phyloP scores from a whole-genome alignment of 2,888 invertebrate species.

The Elysia crispata region DNA sequence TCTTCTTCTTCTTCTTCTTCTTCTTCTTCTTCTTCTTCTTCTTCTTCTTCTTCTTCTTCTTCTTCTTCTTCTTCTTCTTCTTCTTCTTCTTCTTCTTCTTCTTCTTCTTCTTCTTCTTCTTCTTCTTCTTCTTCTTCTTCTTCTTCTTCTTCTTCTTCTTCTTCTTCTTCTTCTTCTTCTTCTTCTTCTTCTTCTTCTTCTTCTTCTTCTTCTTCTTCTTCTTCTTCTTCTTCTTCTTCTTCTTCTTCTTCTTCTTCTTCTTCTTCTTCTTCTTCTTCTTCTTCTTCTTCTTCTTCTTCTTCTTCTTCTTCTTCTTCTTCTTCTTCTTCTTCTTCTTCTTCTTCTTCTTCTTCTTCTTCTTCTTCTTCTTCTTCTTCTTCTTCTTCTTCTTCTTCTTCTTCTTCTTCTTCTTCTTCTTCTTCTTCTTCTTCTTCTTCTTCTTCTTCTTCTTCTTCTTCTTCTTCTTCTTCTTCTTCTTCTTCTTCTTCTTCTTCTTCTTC shows the following conservation, averaged over 20 bases:
- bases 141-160: not conserved
- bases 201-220: not conserved
- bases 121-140: not conserved
- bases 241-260: not conserved
- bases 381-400: too few relatives aligned
- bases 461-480: too few relatives aligned
- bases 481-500: too few relatives aligned
- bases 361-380: too few relatives aligned
- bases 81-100: not conserved
- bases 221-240: conserved; percentile 9
- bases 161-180: conserved; percentile 5
- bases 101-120: not conserved
- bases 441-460: too few relatives aligned
- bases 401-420: not conserved
- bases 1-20: too few relatives aligned
- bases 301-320: not conserved
- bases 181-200: not conserved
- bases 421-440: not conserved
- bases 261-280: not conserved
- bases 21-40: too few relatives aligned
- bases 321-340: conserved; percentile 16
- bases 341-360: conserved; percentile 13
- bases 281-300: not conserved
- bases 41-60: not conserved
- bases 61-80: conserved; percentile 19